Percentiles rank a stretch among this genome's conserved stretches.
These are phyloP conservation scores for Lasius fuliginosus DNA, from an alignment of 2,888 invertebrate species.

Conservation along the genomic window DNA sequence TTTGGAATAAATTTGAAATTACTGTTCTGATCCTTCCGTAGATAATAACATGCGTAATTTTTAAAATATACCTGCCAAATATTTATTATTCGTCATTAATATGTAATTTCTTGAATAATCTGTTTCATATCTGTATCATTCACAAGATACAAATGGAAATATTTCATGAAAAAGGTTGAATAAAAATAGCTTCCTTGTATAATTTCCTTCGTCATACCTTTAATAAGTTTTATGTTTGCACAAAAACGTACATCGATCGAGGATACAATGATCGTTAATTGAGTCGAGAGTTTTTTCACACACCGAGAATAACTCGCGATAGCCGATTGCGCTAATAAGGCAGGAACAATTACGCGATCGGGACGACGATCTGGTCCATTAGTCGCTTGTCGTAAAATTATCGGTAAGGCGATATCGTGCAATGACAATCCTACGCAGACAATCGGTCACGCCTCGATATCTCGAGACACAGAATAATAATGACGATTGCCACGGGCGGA, in stretches of 20 bases:
- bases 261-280: constrained; percentile 11
- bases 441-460: constrained; percentile 83
- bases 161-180: neutral
- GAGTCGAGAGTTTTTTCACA: constrained; percentile 47
- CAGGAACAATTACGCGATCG: constrained; percentile 46
- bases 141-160: neutral
- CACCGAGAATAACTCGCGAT: constrained; percentile 16
- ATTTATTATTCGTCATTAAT: neutral
- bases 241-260: constrained; percentile 47
- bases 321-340: constrained; percentile 30
- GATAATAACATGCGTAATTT: neutral
- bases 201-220: constrained; percentile 12
- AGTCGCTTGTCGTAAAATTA: constrained; percentile 68
- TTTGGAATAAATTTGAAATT: neutral
- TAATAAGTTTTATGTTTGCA: constrained; percentile 17
- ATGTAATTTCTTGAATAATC: neutral
- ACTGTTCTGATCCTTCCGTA: neutral
- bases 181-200: constrained; percentile 13
- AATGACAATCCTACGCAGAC: constrained; percentile 71
- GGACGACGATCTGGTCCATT: constrained; percentile 71
- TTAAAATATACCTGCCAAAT: neutral
- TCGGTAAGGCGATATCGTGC: constrained; percentile 76
- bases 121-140: neutral
- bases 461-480: constrained; percentile 73
- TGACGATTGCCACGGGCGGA: constrained; percentile 79